Evolutionary conservation across 2,797 vertebrate genomes (phyloP).

Genomic region (Cirrhinus mrigala): DNA sequence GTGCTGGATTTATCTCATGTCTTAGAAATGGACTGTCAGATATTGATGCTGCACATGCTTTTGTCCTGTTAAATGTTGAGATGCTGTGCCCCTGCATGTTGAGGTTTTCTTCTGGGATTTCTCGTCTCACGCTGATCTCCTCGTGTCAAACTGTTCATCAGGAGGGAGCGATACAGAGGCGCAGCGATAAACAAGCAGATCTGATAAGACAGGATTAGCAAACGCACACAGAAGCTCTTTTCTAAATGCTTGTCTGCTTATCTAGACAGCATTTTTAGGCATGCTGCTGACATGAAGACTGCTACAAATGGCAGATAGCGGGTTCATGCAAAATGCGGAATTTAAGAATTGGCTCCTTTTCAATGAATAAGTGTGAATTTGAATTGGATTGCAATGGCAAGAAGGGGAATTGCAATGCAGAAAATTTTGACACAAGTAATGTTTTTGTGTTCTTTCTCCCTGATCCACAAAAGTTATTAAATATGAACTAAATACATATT

Average conservation of each 20-base stretch:
- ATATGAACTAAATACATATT: neutral
- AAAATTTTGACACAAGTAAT: neutral
- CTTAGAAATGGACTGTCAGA: conserved; percentile 4
- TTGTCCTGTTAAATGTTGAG: conserved; percentile 14
- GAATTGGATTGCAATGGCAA: neutral
- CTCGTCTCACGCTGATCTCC: neutral
- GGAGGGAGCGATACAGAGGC: conserved; percentile 10
- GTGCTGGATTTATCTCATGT: neutral
- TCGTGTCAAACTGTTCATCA: conserved; percentile 40
- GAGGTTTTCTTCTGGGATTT: conserved; percentile 9
- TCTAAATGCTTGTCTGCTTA: neutral
- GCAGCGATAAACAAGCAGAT: conserved; percentile 27
- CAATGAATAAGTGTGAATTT: neutral
- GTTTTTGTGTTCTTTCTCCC: neutral
- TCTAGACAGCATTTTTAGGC: conserved; percentile 6
- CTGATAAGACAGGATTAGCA: conserved; percentile 50
- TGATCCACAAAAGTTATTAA: neutral
- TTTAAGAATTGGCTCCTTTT: neutral
- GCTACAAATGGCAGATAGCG: neutral
- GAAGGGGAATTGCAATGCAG: neutral
- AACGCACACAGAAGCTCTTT: conserved; percentile 10
- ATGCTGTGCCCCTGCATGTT: neutral
- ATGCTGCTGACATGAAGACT: neutral
- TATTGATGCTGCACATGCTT: conserved; percentile 14
- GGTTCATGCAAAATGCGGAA: neutral